These are phyloP conservation scores for Listronotus bonariensis DNA, from an alignment of 1,140 invertebrate genomes.

Conservation along the genomic window DNA sequence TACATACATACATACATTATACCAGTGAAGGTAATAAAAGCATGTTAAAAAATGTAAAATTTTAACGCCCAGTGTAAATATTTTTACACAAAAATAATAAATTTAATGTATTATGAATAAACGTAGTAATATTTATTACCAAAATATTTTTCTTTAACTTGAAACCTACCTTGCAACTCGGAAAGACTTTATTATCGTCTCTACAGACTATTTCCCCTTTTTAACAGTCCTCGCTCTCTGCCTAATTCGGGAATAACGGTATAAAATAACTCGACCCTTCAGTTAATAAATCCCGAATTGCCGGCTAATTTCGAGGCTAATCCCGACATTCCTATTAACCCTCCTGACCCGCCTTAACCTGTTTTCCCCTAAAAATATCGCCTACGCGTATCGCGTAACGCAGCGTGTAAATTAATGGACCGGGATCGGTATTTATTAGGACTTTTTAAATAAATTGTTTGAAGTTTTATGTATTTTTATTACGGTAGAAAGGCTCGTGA, in stretches of 20 bases:
- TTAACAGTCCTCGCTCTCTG: not conserved
- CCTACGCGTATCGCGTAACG: slow-evolving; percentile 6
- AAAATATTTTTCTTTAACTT: too few species aligned
- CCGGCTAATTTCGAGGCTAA: slow-evolving; percentile 18
- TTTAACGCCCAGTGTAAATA: too few species aligned
- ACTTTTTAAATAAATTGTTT: too few species aligned
- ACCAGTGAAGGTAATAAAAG: too few species aligned
- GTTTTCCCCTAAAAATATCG: slow-evolving; percentile 12
- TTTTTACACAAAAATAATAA: too few species aligned
- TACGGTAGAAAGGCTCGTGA: too few species aligned
- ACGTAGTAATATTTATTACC: too few species aligned
- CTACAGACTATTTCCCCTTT: slow-evolving; percentile 14
- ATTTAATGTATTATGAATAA: too few species aligned
- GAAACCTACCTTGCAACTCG: too few species aligned
- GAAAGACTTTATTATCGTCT: slow-evolving; percentile 7
- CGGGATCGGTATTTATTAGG: slow-evolving; percentile 7
- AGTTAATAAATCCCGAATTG: slow-evolving; percentile 25
- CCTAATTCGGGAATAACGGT: slow-evolving; percentile 12
- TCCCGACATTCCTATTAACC: slow-evolving; percentile 24
- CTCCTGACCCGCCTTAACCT: slow-evolving; percentile 9
- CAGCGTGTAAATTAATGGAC: slow-evolving; percentile 1
- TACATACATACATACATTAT: too few species aligned
- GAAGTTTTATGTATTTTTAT: too few species aligned
- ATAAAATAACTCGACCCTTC: slow-evolving; percentile 18
- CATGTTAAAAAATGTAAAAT: too few species aligned